These are phyloP conservation scores for Hydractinia echinata DNA, from an alignment of 30 jellyfish, hydroid and myxozoan genomes.

Conservation along the genomic window DNA sequence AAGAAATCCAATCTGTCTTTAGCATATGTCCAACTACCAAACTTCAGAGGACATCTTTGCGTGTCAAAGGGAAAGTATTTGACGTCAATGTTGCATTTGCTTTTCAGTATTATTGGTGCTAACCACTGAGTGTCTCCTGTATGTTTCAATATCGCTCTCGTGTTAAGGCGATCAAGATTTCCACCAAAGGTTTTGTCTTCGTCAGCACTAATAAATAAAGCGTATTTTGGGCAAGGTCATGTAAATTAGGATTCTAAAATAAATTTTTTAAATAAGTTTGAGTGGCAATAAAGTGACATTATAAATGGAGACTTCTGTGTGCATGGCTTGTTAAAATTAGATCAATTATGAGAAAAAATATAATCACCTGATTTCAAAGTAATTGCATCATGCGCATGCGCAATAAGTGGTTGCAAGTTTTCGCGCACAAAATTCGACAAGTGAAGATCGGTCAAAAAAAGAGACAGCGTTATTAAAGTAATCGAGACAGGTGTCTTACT, in stretches of 20 bases:
- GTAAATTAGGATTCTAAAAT: neutral
- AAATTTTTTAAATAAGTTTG: neutral
- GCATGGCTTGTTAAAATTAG: neutral
- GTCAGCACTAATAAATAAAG: constrained; percentile 66
- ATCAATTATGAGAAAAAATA: neutral
- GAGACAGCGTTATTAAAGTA: no score
- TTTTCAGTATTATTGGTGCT: constrained; percentile 86
- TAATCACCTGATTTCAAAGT: no score
- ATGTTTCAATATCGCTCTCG: constrained; percentile 54
- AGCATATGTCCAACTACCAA: constrained; percentile 99
- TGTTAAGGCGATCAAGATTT: constrained; percentile 79
- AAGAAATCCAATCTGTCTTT: constrained; percentile 45
- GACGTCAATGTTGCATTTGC: constrained; percentile 87
- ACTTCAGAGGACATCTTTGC: constrained; percentile 70
- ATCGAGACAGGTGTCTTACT: constrained; percentile 39
- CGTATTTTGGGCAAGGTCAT: neutral
- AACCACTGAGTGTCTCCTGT: constrained; percentile 70
- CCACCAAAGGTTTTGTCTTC: constrained; percentile 99
- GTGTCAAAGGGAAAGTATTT: constrained; percentile 85
- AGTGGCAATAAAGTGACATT: neutral
- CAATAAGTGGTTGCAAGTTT: no score
- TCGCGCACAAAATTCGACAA: no score
- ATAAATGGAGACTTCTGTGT: neutral
- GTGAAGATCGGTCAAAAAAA: no score
- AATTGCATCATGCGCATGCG: no score